Base-by-base conservation (phyloP, 2,113 vertebrate genomes). In the Picathartes gymnocephalus region DNA sequence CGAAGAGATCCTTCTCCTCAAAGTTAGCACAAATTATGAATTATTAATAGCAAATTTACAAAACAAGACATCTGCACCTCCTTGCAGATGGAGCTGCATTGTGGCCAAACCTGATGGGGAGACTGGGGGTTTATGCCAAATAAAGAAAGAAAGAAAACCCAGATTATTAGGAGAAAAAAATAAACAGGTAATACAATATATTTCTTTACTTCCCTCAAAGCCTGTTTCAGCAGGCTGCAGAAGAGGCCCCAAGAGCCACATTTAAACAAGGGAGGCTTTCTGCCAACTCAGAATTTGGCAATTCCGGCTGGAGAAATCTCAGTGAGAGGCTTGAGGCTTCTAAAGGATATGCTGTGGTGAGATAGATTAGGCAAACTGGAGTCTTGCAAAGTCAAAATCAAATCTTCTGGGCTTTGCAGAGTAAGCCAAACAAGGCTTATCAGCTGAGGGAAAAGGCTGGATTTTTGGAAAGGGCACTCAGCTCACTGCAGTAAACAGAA, bases 101-200 rank as follows among this genome's bases (percentile, higher is more conserved):
- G 2, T 58, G 33, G 20, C 50, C 81, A 69, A 88, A 64, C 22
- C 31, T 58, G 47, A 81, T 2, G 91, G 86, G 64, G 71, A 79
- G 61, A 37, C n/a, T 28, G 33, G 20, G 42, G 15, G 2, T 16
- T 93, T 81, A 72, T 89, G 74, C 74, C 35, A 84, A 40, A 74
- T 66, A 51, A 86, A 47, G 64, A 66, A 71, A 88, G 66, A 47
- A 89, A 93, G 94, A 92, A 51, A 88, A 96, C 13, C 56, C 40
- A 56, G 68, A 83, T 88, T 88, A 85, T 92, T 90, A 91, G 71
- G 86, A 91, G 81, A 48, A 90, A 92, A 93, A 92, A 93, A 92
- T 92, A 91, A 97, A 92, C 93, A 96, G 80, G 70, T 96, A 92
- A 94, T 92, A 87, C 77, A 95, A 92, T 93, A 74, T 96, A 94